Evolutionary conservation across 2,888 invertebrate species (phyloP).

Genomic region (Mesochorus sp.): DNA sequence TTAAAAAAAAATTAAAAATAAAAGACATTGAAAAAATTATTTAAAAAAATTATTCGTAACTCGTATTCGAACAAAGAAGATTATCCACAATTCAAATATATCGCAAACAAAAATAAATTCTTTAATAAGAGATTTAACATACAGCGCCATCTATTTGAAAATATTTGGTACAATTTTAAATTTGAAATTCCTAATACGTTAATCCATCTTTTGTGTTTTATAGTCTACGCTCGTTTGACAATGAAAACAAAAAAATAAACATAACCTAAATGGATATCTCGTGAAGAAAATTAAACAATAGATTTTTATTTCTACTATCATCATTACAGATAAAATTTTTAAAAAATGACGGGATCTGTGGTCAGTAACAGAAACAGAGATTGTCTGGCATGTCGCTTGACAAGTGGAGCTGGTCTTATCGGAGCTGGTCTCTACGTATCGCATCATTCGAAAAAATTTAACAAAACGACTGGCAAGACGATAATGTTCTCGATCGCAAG

Average conservation of each 20-base stretch:
- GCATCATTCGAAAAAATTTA: conserved; percentile 84
- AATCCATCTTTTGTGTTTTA: neutral
- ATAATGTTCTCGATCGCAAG: conserved; percentile 82
- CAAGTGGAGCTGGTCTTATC: conserved; percentile 85
- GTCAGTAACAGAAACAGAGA: conserved; percentile 83
- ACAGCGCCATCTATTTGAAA: conserved; percentile 20
- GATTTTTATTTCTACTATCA: neutral
- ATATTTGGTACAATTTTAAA: neutral
- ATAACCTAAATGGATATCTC: too few relatives aligned
- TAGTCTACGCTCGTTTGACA: conserved; percentile 6
- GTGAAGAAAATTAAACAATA: neutral
- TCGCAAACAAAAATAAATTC: too few relatives aligned
- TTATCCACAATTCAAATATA: too few relatives aligned
- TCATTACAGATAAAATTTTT: neutral
- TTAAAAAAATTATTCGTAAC: neutral
- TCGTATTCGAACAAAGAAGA: neutral
- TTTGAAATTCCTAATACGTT: neutral
- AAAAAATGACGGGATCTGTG: conserved; percentile 68
- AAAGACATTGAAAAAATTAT: neutral
- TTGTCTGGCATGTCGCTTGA: conserved; percentile 85
- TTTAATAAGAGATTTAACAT: neutral
- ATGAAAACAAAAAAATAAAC: conserved; percentile 34
- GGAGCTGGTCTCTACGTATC: conserved; percentile 86
- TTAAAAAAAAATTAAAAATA: too few relatives aligned
- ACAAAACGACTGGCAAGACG: conserved; percentile 82